A percentile compares a stretch with the other conserved stretches of the same genome.
These are phyloP conservation scores for Physella acuta DNA, from an alignment of 1,140 invertebrate species.

Conservation along the genomic window DNA sequence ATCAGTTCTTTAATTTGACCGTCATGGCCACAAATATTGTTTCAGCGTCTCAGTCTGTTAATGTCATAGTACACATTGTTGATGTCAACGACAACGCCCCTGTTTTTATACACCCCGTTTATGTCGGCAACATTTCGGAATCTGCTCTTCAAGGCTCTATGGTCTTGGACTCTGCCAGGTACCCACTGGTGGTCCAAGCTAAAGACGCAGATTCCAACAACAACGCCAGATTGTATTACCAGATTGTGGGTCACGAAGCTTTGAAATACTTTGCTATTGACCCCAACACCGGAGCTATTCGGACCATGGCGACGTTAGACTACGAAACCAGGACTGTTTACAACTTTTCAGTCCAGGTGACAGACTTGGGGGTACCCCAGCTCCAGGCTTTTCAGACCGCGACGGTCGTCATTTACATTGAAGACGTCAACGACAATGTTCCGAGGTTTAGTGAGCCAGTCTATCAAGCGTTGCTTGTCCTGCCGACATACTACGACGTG, in stretches of 20 bases:
- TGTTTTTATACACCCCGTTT: conserved; percentile 70
- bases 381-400: conserved; percentile 71
- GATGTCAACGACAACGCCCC: conserved; percentile 82
- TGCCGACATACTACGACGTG: conserved; percentile 66
- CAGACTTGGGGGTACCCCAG: conserved; percentile 77
- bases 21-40: conserved; percentile 85
- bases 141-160: conserved; percentile 71
- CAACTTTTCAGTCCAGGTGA: conserved; percentile 81
- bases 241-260: conserved; percentile 77
- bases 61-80: conserved; percentile 60
- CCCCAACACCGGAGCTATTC: conserved; percentile 82
- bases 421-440: conserved; percentile 84
- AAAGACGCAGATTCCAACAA: conserved; percentile 75
- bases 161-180: conserved; percentile 68
- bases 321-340: conserved; percentile 75
- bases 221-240: conserved; percentile 80
- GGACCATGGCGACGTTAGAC: conserved; percentile 76
- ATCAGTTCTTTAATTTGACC: conserved; percentile 79
- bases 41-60: conserved; percentile 53
- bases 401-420: conserved; percentile 68
- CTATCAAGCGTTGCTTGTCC: conserved; percentile 76
- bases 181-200: conserved; percentile 75
- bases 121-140: conserved; percentile 74
- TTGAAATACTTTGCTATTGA: conserved; percentile 81
- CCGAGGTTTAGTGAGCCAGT: conserved; percentile 72